A percentile compares a stretch with the other conserved stretches of the same genome.
Conservation (phyloP, 2,113 vertebrate genomes). For the Kryptolebias marmoratus region DNA sequence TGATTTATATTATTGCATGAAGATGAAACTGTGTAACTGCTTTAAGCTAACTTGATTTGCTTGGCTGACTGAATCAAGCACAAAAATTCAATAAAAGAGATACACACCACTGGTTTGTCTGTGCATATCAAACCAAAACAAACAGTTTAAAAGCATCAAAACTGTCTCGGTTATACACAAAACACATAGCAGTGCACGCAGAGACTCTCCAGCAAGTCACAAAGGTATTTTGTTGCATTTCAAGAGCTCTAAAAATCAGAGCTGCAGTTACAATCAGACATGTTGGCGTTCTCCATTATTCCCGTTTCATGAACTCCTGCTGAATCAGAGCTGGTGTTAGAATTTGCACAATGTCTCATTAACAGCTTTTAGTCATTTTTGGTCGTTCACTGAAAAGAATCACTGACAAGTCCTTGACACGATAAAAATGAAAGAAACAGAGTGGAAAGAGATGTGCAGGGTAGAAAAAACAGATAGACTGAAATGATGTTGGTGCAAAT, state of each 20-base stretch:
- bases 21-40: neutral
- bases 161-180: neutral
- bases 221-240: slow-evolving; percentile 30
- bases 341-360: slow-evolving; percentile 61
- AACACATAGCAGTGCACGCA: neutral
- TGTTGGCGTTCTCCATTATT: slow-evolving; percentile 50
- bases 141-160: slow-evolving; percentile 4
- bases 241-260: slow-evolving; percentile 19
- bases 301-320: slow-evolving; percentile 32
- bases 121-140: neutral
- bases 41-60: neutral
- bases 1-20: neutral
- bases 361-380: slow-evolving; percentile 54
- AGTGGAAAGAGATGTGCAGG: slow-evolving; percentile 23
- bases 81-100: neutral
- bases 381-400: slow-evolving; percentile 24
- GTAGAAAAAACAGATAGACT: neutral
- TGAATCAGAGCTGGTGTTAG: slow-evolving; percentile 45
- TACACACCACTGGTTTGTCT: neutral
- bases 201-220: slow-evolving; percentile 2
- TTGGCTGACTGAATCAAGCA: neutral
- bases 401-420: slow-evolving; percentile 23
- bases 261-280: slow-evolving; percentile 14
- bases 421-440: slow-evolving; percentile 23
- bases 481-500: slow-evolving; percentile 13